Conservation (phyloP, 2,888 invertebrate genomes). For the Eupeodes luniger region DNA sequence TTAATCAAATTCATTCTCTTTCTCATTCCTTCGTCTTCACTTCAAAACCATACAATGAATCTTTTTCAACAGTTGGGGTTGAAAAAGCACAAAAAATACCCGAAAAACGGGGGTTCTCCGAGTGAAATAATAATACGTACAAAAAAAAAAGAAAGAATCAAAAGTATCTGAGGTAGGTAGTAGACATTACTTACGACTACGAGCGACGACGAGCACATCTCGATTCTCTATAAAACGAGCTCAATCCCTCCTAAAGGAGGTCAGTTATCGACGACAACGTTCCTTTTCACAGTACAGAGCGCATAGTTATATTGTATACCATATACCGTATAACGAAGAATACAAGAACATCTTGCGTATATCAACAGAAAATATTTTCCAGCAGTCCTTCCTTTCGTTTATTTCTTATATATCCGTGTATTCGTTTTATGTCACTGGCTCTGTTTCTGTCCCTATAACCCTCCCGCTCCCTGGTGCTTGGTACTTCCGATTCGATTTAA, state of each 20-base stretch:
- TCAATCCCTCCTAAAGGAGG: conserved; percentile 56
- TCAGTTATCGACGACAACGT: conserved; percentile 66
- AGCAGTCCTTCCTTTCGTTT: conserved; percentile 25
- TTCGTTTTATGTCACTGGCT: conserved; percentile 26
- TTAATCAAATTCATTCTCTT: conserved; percentile 60
- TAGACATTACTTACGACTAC: conserved; percentile 59
- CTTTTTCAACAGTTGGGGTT: conserved; percentile 36
- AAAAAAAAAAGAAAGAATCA: conserved; percentile 30
- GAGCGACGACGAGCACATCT: conserved; percentile 34
- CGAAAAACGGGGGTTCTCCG: background rate
- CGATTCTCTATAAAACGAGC: conserved; percentile 62
- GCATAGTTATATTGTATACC: no score
- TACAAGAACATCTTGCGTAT: conserved; percentile 65
- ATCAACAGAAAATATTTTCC: conserved; percentile 65
- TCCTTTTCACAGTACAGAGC: conserved; percentile 15
- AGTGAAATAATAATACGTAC: background rate
- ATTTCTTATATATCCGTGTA: background rate
- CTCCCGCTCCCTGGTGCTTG: background rate
- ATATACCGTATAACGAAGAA: background rate
- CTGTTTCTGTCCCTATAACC: no score
- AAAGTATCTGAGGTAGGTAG: conserved; percentile 49
- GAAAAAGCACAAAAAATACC: background rate
- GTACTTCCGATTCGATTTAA: conserved; percentile 40
- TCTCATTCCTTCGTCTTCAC: conserved; percentile 35
- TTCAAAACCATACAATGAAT: background rate